A percentile compares a stretch with the other conserved stretches of the same genome.
Evolutionary conservation across 2,797 vertebrate genomes (phyloP).

Genomic region (Pseudomugil tenellus): DNA sequence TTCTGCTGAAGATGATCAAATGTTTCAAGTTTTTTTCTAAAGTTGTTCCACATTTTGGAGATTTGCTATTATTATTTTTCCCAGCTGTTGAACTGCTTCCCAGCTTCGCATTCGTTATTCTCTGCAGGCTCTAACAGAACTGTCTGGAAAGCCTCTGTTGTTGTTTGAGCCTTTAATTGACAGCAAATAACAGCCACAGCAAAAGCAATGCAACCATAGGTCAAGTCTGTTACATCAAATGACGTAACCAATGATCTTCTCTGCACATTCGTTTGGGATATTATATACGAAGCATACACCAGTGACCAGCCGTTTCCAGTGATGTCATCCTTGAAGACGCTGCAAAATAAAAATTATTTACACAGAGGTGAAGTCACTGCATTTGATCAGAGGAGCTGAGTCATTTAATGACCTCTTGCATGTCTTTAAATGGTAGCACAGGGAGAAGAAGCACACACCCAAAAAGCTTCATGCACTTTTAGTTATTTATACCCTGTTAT

Average conservation of each 20-base stretch:
- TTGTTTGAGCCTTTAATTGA: no score
- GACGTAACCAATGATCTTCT: no score
- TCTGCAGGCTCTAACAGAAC: no score
- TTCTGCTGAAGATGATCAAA: no score
- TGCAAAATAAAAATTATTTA: conserved; percentile 10
- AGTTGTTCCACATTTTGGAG: no score
- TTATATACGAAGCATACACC: background rate
- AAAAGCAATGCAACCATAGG: conserved; percentile 3
- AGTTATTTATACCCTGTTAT: background rate
- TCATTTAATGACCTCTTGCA: conserved; percentile 31
- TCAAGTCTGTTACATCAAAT: conserved; percentile 5
- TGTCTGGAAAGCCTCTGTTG: no score
- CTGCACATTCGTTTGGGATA: no score
- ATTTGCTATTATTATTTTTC: no score
- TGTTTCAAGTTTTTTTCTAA: no score
- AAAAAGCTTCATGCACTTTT: conserved; percentile 26
- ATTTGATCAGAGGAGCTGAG: conserved; percentile 31
- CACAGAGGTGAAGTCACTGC: conserved; percentile 30
- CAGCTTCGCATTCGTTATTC: no score
- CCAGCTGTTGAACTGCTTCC: no score
- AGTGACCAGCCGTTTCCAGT: conserved; percentile 50
- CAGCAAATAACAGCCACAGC: no score
- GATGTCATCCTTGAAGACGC: conserved; percentile 32
- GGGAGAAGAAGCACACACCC: conserved; percentile 3
- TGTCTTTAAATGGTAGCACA: conserved; percentile 14